Conservation (phyloP, 2,888 invertebrate genomes). For the Polymixis flavicincta region DNA sequence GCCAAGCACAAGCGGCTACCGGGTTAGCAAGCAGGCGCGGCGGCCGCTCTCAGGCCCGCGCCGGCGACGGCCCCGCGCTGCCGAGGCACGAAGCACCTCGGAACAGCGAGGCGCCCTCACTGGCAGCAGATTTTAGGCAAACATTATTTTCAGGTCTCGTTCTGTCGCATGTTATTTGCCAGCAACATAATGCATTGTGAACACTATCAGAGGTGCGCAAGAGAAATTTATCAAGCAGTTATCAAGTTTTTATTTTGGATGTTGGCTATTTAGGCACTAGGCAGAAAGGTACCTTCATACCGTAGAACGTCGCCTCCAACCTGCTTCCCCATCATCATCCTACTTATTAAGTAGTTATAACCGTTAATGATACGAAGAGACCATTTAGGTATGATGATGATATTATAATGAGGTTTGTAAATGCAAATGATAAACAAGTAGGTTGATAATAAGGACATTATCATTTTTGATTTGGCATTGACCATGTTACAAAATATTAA, state of each 20-base stretch:
- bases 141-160: slow-evolving; percentile 70
- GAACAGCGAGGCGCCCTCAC: slow-evolving; percentile 50
- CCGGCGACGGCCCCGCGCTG: slow-evolving; percentile 50
- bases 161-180: slow-evolving; percentile 78
- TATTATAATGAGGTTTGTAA: slow-evolving; percentile 18
- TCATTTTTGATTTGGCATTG: slow-evolving; percentile 18
- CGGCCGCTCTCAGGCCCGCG: slow-evolving; percentile 82
- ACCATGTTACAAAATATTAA: slow-evolving; percentile 11
- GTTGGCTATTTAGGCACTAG: slow-evolving; percentile 68
- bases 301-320: slow-evolving; percentile 75
- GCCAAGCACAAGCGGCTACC: slow-evolving; percentile 90
- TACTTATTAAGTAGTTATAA: slow-evolving; percentile 47
- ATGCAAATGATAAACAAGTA: slow-evolving; percentile 24
- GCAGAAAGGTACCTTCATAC: slow-evolving; percentile 72
- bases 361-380: slow-evolving; percentile 49
- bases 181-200: slow-evolving; percentile 74
- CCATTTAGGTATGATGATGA: slow-evolving; percentile 39
- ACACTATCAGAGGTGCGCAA: slow-evolving; percentile 76
- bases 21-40: slow-evolving; percentile 88
- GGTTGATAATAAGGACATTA: slow-evolving; percentile 18
- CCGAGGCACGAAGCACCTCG: slow-evolving; percentile 23
- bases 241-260: slow-evolving; percentile 69
- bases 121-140: slow-evolving; percentile 77
- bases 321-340: slow-evolving; percentile 74
- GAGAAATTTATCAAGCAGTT: slow-evolving; percentile 77